Evolutionary conservation across 2,113 vertebrate species (phyloP).

Genomic region (Tachysurus fulvidraco): DNA sequence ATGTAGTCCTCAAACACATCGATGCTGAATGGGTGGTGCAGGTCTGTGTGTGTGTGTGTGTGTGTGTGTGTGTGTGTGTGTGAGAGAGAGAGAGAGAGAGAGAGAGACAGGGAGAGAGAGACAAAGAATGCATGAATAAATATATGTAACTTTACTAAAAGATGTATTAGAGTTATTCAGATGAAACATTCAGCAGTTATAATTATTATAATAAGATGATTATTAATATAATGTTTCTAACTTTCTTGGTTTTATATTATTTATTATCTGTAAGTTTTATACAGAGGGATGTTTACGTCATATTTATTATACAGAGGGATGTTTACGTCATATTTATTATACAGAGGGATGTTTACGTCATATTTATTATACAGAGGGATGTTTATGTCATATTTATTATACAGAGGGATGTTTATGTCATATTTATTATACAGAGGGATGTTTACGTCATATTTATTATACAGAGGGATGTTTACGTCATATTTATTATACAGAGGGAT

Average conservation of each 20-base stretch:
- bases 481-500: background rate
- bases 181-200: background rate
- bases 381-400: too few relatives aligned
- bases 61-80: constrained; percentile 59
- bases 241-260: too few relatives aligned
- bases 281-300: background rate
- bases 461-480: background rate
- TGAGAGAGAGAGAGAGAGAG: background rate
- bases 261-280: background rate
- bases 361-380: background rate
- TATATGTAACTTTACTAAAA: background rate
- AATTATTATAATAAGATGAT: too few relatives aligned
- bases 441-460: too few relatives aligned
- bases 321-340: too few relatives aligned
- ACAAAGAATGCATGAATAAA: background rate
- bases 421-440: background rate
- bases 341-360: background rate
- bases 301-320: background rate
- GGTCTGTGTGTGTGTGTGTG: constrained; percentile 64
- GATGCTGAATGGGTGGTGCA: constrained; percentile 94
- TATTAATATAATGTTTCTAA: background rate
- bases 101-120: background rate
- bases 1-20: constrained; percentile 97
- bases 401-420: background rate
- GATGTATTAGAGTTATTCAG: background rate